Base-by-base conservation (phyloP, 2,888 invertebrate genomes). In the Dryobota labecula region DNA sequence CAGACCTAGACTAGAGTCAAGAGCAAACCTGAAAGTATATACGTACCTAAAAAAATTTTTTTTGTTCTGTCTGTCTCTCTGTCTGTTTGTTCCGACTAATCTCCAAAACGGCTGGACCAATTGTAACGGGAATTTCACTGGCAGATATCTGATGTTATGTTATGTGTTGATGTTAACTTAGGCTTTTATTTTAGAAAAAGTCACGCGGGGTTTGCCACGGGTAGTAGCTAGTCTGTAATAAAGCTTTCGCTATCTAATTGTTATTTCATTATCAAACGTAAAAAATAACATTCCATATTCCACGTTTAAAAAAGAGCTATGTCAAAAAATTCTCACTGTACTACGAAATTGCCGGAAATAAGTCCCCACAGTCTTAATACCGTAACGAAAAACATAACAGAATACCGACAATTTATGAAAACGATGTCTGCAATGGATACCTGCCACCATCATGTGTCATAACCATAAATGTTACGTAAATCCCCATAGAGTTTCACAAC, bases 401-500 rank as follows among this genome's bases (percentile, higher is more conserved):
- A 75, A 79, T 75, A 57, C 70, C 54, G n/a, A 36, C 64, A 71
- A 73, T 78, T 63, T 79, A 84, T 78, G 79, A 62, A 80, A 86
- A 84, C 69, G 78, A 77, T 64, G 68, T 30, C 38, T 45, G 78
- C 74, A 78, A 86, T 79, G 74, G 76, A 81, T 83, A 83, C 72
- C 73, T 70, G 70, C 67, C 69, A 57, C 73, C 81, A 83, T 84
- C 67, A 73, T 69, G 64, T 75, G 72, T 65, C 64, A 78, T 80
- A 76, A 80, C 68, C 84, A 72, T 85, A 78, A 84, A 80, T 83
- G 83, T 74, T 74, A 49, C 33, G 67, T 76, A 76, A 78, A 76
- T 80, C 73, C 84, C 72, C 54, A 49, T 53, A 68, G 86, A 84
- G 75, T 75, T 78, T 73, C 62, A 83, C 58, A 69, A 77, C 57